Evolutionary conservation across 2,797 vertebrate genomes (phyloP), one percentile per base, ranked within the genome.

Genomic region (Macrochelys suwanniensis): DNA sequence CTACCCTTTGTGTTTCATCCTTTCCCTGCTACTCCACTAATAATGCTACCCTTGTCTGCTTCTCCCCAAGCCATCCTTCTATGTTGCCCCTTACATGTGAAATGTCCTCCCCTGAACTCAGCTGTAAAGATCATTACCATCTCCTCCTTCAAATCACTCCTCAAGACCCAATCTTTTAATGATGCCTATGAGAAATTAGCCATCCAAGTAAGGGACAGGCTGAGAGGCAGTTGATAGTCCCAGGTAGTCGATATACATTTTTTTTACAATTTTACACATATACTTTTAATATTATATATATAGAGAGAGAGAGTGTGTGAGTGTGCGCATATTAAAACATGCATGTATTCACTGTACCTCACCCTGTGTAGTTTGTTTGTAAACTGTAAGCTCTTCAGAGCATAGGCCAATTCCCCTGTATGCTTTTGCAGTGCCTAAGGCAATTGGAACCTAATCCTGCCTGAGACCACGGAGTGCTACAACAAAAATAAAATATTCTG

Each of bases 391-490:
- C 50, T 88, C 83, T 86, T 86, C 65, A 25, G 42, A 95, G 87
- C 2, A 94, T 10, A 95, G 79, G 91, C n/a, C 56, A 85, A 86
- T 49, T 77, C 16, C 37, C 49, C 87, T 81, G 85, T 93, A 97
- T 31, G n/a, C 77, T 92, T 93, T 93, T 83, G 83, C 47, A 87
- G 93, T 96, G 94, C 81, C 90, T 77, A 61, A 33, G n/a, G 61
- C 91, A 93, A 92, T 88, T 90, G 92, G 49, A 93, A 53, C 42
- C 47, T 54, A 89, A 90, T 56, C 49, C 49, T 83, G 92, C 31
- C 88, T 57, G 92, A 59, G 92, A 86, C 37, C 84, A 81, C 31
- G 25, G 77, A 90, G 17, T 37, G 88, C 76, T 81, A 82, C 11
- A 81, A 76, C 50, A 87, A 11, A 47, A 19, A 88, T 47, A 79